phyloP scores from a whole-genome alignment of 2,888 invertebrate species.

The Drosophila peninsularis region DNA sequence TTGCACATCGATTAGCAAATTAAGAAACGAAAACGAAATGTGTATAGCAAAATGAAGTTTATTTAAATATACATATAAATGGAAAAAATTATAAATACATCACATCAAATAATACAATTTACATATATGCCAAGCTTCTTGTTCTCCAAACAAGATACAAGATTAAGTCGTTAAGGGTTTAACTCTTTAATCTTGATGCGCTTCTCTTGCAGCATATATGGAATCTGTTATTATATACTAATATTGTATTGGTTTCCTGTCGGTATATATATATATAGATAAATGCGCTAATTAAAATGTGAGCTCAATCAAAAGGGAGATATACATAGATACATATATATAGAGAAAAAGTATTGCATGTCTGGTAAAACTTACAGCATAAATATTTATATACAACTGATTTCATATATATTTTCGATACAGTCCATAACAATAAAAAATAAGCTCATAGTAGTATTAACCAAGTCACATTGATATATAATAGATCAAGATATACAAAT shows the following conservation, averaged over 20 bases:
- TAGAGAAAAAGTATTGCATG: constrained; percentile 56
- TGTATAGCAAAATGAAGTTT: constrained; percentile 66
- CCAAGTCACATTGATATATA: constrained; percentile 64
- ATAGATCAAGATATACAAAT: constrained; percentile 39
- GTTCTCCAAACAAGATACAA: constrained; percentile 44
- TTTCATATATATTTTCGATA: constrained; percentile 57
- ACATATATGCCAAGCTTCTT: constrained; percentile 55
- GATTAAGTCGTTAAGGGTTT: constrained; percentile 3
- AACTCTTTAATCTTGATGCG: constrained; percentile 24
- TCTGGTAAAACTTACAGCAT: constrained; percentile 52
- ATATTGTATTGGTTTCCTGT: constrained; percentile 55
- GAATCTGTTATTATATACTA: constrained; percentile 62
- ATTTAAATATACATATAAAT: constrained; percentile 61
- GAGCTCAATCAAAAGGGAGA: constrained; percentile 50
- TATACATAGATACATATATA: constrained; percentile 23
- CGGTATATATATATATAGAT: constrained; percentile 50
- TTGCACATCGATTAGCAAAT: constrained; percentile 44
- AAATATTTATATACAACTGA: constrained; percentile 67
- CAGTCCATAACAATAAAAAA: constrained; percentile 72
- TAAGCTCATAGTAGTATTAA: constrained; percentile 59
- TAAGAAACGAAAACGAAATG: constrained; percentile 28
- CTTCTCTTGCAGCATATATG: constrained; percentile 46
- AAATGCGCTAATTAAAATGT: constrained; percentile 72
- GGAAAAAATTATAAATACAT: constrained; percentile 74
- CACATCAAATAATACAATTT: constrained; percentile 77